phyloP scores from a whole-genome alignment of 2,113 vertebrate species.

The Burhinus oedicnemus region DNA sequence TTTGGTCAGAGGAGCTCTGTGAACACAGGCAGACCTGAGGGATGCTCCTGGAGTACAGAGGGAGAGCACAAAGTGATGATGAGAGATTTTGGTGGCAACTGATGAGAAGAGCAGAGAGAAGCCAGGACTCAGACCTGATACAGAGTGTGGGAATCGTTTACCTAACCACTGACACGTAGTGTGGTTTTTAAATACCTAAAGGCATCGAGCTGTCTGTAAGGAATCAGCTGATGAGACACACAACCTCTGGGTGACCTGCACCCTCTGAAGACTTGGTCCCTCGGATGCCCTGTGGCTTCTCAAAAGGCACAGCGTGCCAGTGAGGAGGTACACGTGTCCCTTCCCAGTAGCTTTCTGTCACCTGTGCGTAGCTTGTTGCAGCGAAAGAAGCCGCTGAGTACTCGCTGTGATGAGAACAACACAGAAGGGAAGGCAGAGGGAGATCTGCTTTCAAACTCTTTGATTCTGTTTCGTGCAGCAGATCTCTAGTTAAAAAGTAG shows the following conservation, averaged over 20 bases:
- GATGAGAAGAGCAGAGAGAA: neutral
- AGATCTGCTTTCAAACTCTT: neutral
- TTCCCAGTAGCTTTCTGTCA: neutral
- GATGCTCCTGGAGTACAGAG: neutral
- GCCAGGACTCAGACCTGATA: neutral
- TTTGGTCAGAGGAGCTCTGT: neutral
- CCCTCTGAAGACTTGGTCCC: neutral
- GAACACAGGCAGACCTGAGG: neutral
- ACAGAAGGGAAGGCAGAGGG: neutral
- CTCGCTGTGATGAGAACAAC: neutral
- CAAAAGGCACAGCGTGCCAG: neutral
- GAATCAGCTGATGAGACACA: neutral
- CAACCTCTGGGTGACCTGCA: neutral
- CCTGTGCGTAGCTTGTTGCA: neutral
- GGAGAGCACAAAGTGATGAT: neutral
- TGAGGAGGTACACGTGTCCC: rapidly evolving
- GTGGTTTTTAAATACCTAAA: neutral
- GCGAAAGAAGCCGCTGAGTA: neutral
- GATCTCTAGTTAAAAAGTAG: neutral
- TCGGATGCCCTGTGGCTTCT: neutral
- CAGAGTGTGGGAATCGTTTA: neutral
- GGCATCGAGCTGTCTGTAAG: neutral
- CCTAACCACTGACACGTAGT: rapidly evolving
- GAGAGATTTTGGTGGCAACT: neutral
- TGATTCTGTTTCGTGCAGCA: neutral